These are phyloP conservation scores for Elephas maximus DNA, from an alignment of 2,113 vertebrate genomes.

Conservation along the genomic window DNA sequence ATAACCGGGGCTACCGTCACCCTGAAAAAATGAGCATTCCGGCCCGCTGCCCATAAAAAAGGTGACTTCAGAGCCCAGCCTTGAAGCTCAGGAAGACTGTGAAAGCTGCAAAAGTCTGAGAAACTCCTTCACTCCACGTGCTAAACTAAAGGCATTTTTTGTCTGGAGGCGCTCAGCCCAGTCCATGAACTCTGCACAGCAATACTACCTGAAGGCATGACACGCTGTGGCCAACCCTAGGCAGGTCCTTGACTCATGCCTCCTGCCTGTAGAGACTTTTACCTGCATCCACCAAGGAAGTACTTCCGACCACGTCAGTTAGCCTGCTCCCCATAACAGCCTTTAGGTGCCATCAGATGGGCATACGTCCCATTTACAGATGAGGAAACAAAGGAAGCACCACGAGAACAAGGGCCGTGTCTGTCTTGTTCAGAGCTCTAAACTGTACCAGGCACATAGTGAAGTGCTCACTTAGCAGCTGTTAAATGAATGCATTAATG, in stretches of 20 bases:
- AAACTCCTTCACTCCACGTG: not conserved
- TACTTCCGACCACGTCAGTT: not conserved
- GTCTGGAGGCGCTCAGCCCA: not conserved
- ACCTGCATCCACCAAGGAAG: conserved; percentile 8
- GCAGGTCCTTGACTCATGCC: conserved; percentile 18
- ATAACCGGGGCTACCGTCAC: not conserved
- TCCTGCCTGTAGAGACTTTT: conserved; percentile 49
- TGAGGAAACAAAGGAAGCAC: not conserved
- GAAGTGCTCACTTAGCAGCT: not conserved
- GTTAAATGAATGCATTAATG: not conserved
- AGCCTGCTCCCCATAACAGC: not conserved
- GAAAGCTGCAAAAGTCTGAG: not conserved
- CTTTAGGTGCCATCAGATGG: not conserved
- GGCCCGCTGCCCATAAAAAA: not conserved
- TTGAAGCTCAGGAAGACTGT: not conserved
- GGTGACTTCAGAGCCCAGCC: not conserved
- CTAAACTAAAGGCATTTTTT: not conserved
- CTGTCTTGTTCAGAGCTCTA: not conserved
- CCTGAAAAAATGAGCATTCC: not conserved
- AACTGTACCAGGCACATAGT: not conserved
- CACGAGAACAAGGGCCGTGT: not conserved
- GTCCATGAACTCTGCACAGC: not conserved
- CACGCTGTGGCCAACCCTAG: not conserved
- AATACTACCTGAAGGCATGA: conserved; percentile 5
- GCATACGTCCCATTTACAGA: not conserved